Evolutionary conservation across 1,140 invertebrate genomes (phyloP).

Genomic region (Daktulosphaira vitifoliae): DNA sequence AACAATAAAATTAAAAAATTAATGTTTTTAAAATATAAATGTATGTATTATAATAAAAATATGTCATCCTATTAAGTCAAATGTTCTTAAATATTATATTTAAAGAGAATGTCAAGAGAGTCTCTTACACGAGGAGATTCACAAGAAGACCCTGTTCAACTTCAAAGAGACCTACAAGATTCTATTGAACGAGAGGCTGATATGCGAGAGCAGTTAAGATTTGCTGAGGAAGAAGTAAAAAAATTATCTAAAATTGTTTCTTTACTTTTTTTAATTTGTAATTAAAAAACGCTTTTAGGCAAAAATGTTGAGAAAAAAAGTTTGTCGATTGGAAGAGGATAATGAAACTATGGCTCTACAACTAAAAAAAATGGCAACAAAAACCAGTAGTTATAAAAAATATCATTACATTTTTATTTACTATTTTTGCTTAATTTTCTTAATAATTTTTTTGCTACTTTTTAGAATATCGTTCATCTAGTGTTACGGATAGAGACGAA

Average conservation of each 20-base stretch:
- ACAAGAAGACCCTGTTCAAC: constrained; percentile 66
- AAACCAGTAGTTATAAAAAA: constrained; percentile 62
- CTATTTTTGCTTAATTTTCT: constrained; percentile 12
- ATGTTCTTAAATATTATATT: constrained; percentile 15
- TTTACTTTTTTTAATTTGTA: background rate
- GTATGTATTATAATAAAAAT: no score
- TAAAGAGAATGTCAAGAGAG: constrained; percentile 56
- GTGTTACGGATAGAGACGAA: constrained; percentile 59
- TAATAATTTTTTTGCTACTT: background rate
- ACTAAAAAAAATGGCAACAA: constrained; percentile 86
- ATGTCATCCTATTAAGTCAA: no score
- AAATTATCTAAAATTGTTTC: background rate
- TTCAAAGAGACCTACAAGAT: constrained; percentile 78
- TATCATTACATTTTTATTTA: constrained; percentile 4
- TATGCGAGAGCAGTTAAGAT: constrained; percentile 78
- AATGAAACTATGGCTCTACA: constrained; percentile 85
- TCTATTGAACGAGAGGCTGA: constrained; percentile 86
- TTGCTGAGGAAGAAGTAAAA: constrained; percentile 75
- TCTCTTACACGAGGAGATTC: constrained; percentile 62
- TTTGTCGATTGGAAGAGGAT: constrained; percentile 81
- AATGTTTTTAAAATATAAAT: no score
- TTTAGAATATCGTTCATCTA: constrained; percentile 48
- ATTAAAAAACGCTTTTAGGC: constrained; percentile 50
- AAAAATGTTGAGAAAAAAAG: constrained; percentile 73
- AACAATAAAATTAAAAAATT: no score